These are phyloP conservation scores for Diorhabda carinulata DNA, from an alignment of 1,140 invertebrate species.

Conservation along the genomic window DNA sequence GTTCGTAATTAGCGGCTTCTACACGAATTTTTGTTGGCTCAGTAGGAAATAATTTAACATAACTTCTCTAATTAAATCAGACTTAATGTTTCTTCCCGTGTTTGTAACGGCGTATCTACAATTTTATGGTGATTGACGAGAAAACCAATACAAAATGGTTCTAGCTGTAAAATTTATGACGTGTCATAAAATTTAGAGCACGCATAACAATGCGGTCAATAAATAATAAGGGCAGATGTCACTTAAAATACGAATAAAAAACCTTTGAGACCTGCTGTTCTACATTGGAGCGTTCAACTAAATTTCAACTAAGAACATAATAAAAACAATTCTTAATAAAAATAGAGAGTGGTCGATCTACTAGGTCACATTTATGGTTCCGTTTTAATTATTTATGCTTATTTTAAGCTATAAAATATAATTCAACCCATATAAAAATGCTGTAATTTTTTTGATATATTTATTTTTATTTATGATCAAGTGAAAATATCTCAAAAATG, in stretches of 20 bases:
- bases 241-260: neutral
- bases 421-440: too few species aligned
- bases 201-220: constrained; percentile 15
- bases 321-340: too few species aligned
- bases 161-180: constrained; percentile 4
- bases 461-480: too few species aligned
- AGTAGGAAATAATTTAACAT: neutral
- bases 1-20: neutral
- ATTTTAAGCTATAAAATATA: too few species aligned
- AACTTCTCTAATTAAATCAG: neutral
- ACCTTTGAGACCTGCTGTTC: neutral
- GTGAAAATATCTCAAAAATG: too few species aligned
- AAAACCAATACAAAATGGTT: constrained; percentile 1
- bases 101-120: neutral
- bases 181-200: constrained; percentile 6
- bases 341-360: too few species aligned
- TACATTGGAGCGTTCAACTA: neutral
- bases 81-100: neutral
- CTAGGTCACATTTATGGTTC: too few species aligned
- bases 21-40: neutral
- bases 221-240: constrained; percentile 16
- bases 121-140: neutral
- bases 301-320: too few species aligned
- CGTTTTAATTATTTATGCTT: too few species aligned
- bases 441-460: too few species aligned